A percentile compares a stretch with the other conserved stretches of the same genome.
These are phyloP conservation scores for Catocala nupta DNA, from an alignment of 2,888 invertebrate genomes.

Conservation along the genomic window DNA sequence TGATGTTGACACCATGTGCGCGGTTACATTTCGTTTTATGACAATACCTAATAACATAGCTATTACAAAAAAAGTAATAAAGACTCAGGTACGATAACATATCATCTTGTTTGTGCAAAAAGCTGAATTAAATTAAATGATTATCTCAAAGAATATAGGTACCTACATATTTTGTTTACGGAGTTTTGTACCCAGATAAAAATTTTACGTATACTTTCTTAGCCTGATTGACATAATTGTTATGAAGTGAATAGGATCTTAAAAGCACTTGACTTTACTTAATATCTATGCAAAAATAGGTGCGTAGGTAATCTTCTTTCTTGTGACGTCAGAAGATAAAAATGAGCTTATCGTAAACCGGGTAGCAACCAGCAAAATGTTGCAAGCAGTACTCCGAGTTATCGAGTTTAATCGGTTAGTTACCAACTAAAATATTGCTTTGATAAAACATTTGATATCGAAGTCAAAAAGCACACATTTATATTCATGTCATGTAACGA, in stretches of 20 bases:
- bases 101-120: constrained; percentile 23
- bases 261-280: not conserved
- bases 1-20: constrained; percentile 2
- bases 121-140: not conserved
- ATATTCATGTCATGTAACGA: not conserved
- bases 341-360: constrained; percentile 27
- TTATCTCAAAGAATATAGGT: not conserved
- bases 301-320: constrained; percentile 1
- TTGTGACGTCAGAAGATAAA: constrained; percentile 39
- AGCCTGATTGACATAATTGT: too few species aligned
- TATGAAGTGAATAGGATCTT: too few species aligned
- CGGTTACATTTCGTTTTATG: not conserved
- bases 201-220: too few species aligned
- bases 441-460: not conserved
- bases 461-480: not conserved
- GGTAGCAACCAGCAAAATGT: constrained; percentile 37
- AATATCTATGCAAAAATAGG: not conserved
- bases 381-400: not conserved
- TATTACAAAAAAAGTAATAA: constrained; percentile 14
- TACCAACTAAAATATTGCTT: not conserved
- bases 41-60: constrained; percentile 12
- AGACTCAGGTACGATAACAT: constrained; percentile 16
- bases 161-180: too few species aligned
- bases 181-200: too few species aligned
- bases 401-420: not conserved